Evolutionary conservation across 1,140 invertebrate species (phyloP), one percentile per base, ranked within the genome.

Genomic region (Drosophila auraria): DNA sequence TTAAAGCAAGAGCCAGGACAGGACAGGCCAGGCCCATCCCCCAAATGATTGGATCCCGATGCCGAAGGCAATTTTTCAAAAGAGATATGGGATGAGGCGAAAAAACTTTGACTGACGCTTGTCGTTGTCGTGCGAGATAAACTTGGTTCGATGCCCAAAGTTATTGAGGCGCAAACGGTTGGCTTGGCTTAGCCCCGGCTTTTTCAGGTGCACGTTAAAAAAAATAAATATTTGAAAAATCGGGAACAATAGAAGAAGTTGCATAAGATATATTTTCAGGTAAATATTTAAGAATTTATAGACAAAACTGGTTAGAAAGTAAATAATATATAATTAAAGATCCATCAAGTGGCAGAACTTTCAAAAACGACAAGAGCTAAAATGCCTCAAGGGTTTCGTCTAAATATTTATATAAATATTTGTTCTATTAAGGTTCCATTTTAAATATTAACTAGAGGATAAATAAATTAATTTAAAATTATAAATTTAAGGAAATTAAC

Each of bases 131-230:
- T 62, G 65, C 59, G 50, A 90, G 86, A 89, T 90, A 89, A 90
- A 90, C 86, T 84, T 90, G 80, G 60, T 89, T 89, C 82, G 68
- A 80, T 80, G 77, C 78, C 78, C 68, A 84, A 89, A 89, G 72
- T 89, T 89, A 89, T 90, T 82, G 84, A 90, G 78, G 84, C 84
- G 86, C 86, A 89, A 89, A 90, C 84, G 90, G 78, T 89, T 80
- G 66, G 68, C 64, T 53, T 42, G 64, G 77, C 76, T 78, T 58
- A 70, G 68, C n/a, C 33, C 27, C 15, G 68, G 8, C 42, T 56
- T 56, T 20, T n/a, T 25, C 20, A 40, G 20, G 3, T 2, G 5
- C 50, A 71, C 68, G 36, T 9, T 0, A 25, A 20, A 63, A 63
- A 68, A 68, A 66, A 36, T 0, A 36, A 30, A 33, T 33, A 4